Conservation (phyloP, 2,797 vertebrate genomes). For the Astyanax mexicanus region DNA sequence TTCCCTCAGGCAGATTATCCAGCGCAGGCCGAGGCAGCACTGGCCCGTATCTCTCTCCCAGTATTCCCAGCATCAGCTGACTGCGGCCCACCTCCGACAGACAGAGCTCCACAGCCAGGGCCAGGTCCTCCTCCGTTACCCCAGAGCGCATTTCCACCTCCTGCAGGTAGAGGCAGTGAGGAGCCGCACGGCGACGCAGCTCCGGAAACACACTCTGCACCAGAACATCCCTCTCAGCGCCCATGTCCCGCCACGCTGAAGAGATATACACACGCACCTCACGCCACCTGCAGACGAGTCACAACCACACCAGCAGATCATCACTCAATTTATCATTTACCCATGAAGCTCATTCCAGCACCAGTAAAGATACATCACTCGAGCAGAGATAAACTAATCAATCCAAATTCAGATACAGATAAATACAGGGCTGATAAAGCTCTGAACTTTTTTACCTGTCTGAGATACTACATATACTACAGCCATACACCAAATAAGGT, state of each 20-base stretch:
- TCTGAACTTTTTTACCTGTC: no score
- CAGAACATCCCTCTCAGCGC: slow-evolving; percentile 85
- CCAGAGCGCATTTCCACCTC: slow-evolving; percentile 93
- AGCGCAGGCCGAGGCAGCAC: slow-evolving; percentile 77
- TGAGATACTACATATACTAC: no score
- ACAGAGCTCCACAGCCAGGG: slow-evolving; percentile 81
- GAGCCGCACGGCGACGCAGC: slow-evolving; percentile 78
- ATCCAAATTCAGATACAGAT: no score
- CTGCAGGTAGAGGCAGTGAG: slow-evolving; percentile 79
- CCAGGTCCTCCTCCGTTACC: slow-evolving; percentile 86
- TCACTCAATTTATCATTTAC: not conserved
- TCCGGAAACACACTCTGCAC: slow-evolving; percentile 84
- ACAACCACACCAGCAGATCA: not conserved
- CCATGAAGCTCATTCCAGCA: no score
- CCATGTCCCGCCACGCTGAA: slow-evolving; percentile 93
- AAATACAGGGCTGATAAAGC: no score
- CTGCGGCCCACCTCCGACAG: slow-evolving; percentile 86
- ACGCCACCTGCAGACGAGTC: slow-evolving; percentile 77
- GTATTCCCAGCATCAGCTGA: slow-evolving; percentile 85
- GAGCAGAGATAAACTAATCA: no score
- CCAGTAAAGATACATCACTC: no score
- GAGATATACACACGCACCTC: slow-evolving; percentile 87
- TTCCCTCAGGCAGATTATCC: slow-evolving; percentile 83
- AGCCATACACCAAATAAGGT: no score
- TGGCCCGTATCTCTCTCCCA: slow-evolving; percentile 87